Conservation (phyloP, 64 coral and sea anemone species). For the Actinia equina region DNA sequence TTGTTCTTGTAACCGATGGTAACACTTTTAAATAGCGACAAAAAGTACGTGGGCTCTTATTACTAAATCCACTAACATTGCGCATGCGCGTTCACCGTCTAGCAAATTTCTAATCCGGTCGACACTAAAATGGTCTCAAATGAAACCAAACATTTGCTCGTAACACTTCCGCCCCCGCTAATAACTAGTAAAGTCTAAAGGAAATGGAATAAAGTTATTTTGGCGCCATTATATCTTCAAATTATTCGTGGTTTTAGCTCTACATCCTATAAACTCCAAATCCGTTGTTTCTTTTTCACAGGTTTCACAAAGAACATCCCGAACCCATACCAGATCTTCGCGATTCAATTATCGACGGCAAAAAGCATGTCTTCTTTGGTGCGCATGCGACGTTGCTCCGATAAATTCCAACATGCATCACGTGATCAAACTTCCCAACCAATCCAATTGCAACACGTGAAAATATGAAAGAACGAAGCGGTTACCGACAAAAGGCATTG, state of each 20-base stretch:
- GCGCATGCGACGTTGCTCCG: slow-evolving; percentile 30
- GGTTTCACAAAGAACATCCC: slow-evolving; percentile 25
- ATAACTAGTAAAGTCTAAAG: too few relatives aligned
- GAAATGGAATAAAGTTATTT: too few relatives aligned
- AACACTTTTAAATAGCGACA: too few relatives aligned
- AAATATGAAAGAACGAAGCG: not conserved
- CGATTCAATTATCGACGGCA: slow-evolving; percentile 32
- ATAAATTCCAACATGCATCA: not conserved
- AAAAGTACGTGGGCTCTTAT: too few relatives aligned
- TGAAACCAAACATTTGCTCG: too few relatives aligned
- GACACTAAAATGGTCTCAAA: too few relatives aligned
- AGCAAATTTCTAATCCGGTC: too few relatives aligned
- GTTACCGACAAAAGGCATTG: not conserved
- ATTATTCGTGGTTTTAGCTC: not conserved
- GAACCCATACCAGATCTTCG: slow-evolving; percentile 43
- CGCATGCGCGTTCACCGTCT: too few relatives aligned
- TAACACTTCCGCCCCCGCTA: too few relatives aligned
- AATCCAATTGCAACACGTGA: not conserved
- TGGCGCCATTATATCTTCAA: not conserved
- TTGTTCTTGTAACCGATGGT: too few relatives aligned
- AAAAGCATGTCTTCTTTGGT: slow-evolving; percentile 36
- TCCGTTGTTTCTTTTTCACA: slow-evolving; percentile 7
- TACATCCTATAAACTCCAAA: not conserved
- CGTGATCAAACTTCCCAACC: not conserved
- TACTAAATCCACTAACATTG: too few relatives aligned